Evolutionary conservation across 2,113 vertebrate genomes (phyloP).

Genomic region (Mystacornis crossleyi): DNA sequence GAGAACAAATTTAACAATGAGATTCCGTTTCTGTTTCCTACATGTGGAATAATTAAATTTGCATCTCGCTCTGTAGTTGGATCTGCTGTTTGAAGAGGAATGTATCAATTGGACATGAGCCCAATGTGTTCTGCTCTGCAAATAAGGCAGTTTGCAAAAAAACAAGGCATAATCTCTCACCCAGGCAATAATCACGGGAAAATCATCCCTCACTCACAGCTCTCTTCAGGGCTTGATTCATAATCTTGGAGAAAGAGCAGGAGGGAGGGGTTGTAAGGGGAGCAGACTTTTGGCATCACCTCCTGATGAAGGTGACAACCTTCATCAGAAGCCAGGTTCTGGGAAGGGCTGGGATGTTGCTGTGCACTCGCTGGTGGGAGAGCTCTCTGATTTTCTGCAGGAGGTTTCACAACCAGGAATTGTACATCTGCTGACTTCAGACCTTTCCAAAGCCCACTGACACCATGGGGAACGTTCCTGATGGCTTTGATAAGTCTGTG

Average conservation of each 20-base stretch:
- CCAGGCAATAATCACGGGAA: constrained; percentile 72
- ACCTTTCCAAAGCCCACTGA: background rate
- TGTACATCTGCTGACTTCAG: background rate
- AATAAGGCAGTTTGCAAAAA: constrained; percentile 71
- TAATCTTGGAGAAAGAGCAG: constrained; percentile 54
- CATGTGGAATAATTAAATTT: constrained; percentile 83
- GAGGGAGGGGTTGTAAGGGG: background rate
- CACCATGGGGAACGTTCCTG: background rate
- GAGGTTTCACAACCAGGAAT: background rate
- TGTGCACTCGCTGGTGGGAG: background rate
- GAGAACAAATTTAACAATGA: constrained; percentile 83
- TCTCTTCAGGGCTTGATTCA: constrained; percentile 70
- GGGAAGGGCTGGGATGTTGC: background rate
- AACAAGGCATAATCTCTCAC: constrained; percentile 62
- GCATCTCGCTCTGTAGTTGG: constrained; percentile 69
- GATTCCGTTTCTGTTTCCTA: constrained; percentile 77
- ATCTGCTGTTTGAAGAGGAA: constrained; percentile 75
- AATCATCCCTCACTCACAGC: constrained; percentile 71
- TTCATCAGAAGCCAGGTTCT: background rate
- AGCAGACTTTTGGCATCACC: constrained; percentile 43
- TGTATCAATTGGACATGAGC: constrained; percentile 79
- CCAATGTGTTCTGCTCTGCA: constrained; percentile 68
- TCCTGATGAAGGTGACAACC: constrained; percentile 27
- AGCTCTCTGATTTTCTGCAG: background rate
- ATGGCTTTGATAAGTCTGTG: background rate